Evolutionary conservation across 2,888 invertebrate species (phyloP), one percentile per base, ranked within the genome.

Genomic region (Ormyrus nitidulus): DNA sequence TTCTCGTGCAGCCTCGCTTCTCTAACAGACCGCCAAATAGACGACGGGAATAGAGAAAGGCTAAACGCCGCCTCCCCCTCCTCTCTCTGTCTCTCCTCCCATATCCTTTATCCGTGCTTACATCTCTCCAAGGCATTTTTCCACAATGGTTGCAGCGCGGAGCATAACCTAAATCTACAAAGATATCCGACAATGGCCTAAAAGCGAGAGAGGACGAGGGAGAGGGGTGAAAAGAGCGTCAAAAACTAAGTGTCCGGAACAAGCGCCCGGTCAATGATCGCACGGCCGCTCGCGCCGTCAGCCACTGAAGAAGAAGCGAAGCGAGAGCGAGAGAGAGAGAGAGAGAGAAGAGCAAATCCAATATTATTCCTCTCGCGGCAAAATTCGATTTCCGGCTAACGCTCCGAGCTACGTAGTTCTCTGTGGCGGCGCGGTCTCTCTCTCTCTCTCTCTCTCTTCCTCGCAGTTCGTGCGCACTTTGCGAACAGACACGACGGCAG

Each of bases 301-400:
- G 19, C 10, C 11, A 34, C 34, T 34, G 46, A 54, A 11, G 46
- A 54, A 53, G 65, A 49, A 59, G 5, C 34, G 34, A 34, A 3
- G 34, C 34, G 34, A 34, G 11, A 71, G 58, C 46, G 19, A 76
- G 46, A 46, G 34, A 34, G 13, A 49, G 48, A 64, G 49, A 49
- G 64, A 48, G 46, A 54, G 68, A 51, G 44, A 46, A 11, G 13
- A 56, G 54, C 44, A 74, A 79, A 79, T 79, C 79, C 74, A 79
- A 79, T 79, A 79, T 75, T 75, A 79, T 65, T 70, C 74, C 54
- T 64, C 61, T 74, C 65, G 69, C 70, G 65, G 44, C 19, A 53
- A 75, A 71, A 79, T 61, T 79, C 79, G 75, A 79, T 79, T 79
- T 79, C 75, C 74, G 70, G 58, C 65, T 19, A 48, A 59, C 48